These are phyloP conservation scores for Eulithis testata DNA, from an alignment of 2,888 invertebrate genomes.

Conservation along the genomic window DNA sequence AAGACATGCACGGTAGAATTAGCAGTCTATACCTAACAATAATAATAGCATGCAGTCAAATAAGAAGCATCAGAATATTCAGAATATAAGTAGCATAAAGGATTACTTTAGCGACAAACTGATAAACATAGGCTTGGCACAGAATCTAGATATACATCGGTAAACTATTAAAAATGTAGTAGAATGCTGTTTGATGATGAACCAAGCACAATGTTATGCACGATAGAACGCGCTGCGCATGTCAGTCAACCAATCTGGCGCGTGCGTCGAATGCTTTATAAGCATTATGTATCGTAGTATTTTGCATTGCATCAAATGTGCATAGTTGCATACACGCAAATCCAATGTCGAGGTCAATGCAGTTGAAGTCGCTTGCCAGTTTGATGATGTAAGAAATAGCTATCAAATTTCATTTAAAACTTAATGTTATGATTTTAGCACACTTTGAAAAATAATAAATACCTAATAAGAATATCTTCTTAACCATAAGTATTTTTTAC, in stretches of 20 bases:
- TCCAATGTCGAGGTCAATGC: slow-evolving; percentile 40
- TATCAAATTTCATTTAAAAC: background rate
- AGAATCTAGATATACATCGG: background rate
- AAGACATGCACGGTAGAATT: no score
- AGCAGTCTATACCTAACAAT: no score
- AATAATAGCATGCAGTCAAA: no score
- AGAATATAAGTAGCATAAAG: no score
- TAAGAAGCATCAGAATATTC: no score
- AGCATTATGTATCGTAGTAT: slow-evolving; percentile 24
- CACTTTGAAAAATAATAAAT: no score
- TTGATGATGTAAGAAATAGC: background rate
- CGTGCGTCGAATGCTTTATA: slow-evolving; percentile 40
- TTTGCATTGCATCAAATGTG: slow-evolving; percentile 30
- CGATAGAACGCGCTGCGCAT: slow-evolving; percentile 35
- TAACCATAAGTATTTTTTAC: no score
- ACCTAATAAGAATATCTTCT: no score
- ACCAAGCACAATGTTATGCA: slow-evolving; percentile 37
- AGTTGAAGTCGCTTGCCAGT: slow-evolving; percentile 14
- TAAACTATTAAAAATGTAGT: slow-evolving; percentile 6
- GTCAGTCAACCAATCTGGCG: slow-evolving; percentile 39
- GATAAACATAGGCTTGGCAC: no score
- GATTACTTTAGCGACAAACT: no score
- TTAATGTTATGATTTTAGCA: background rate
- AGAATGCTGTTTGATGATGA: slow-evolving; percentile 23
- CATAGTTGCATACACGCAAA: slow-evolving; percentile 30